phyloP scores from a whole-genome alignment of 2,888 invertebrate species.

The Tuberolachnus salignus region DNA sequence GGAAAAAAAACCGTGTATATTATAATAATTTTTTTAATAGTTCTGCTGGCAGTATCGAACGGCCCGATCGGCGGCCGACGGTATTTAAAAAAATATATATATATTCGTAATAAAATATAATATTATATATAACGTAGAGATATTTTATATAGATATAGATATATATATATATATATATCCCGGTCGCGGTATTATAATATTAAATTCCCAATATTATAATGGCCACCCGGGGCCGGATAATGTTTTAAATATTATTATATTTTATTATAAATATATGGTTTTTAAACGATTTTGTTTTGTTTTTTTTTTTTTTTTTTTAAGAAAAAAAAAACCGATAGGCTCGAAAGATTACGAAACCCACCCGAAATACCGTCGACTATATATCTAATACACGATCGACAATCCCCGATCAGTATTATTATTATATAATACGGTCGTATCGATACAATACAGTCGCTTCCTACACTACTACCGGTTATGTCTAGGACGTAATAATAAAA shows the following conservation, averaged over 20 bases:
- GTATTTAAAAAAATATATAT: conserved; percentile 1
- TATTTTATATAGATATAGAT: neutral
- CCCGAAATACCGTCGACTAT: neutral
- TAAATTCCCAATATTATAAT: conserved; percentile 1
- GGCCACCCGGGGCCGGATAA: conserved; percentile 36
- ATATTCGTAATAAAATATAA: conserved; percentile 26
- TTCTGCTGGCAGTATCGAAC: conserved; percentile 18
- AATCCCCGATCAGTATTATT: conserved; percentile 19
- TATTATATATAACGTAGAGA: conserved; percentile 13
- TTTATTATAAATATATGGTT: neutral
- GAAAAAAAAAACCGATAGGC: conserved; percentile 15
- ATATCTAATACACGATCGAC: conserved; percentile 38
- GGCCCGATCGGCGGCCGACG: conserved; percentile 24
- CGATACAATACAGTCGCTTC: neutral
- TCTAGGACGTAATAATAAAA: neutral
- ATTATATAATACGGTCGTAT: neutral
- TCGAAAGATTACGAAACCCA: conserved; percentile 30
- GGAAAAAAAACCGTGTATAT: neutral
- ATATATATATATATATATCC: neutral
- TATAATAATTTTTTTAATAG: conserved; percentile 23
- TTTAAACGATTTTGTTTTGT: no score
- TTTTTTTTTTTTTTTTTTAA: neutral
- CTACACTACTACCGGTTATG: conserved; percentile 23
- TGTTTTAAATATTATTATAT: neutral
- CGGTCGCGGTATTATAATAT: conserved; percentile 9